Base-by-base conservation (phyloP, 1,140 invertebrate species). In the Aporrectodea caliginosa region DNA sequence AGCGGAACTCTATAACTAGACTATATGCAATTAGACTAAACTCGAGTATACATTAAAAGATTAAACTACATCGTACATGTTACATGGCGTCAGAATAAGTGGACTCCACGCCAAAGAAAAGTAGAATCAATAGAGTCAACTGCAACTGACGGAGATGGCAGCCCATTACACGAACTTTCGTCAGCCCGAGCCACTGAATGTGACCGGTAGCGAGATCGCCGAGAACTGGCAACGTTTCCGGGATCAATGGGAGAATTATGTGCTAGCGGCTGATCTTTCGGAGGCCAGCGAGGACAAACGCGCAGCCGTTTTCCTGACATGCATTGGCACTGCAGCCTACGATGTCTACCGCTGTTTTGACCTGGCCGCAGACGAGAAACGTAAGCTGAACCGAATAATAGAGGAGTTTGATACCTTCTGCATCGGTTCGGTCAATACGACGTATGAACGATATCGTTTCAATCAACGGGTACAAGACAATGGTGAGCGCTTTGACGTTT, bases 401-500 rank as follows among this genome's bases (percentile, higher is more conserved):
- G 27, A 6, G 27, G 31, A 6, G n/a, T 29, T 72, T 27, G 71
- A 72, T 2, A 2, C 6, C 27, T 14, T 12, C 27, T 29, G n/a
- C 31, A 27, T 29, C 6, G 71, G 71, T 75, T 68, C 74, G n/a
- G 31, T 70, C 29, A 78, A 73, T 73, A 29, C 74, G 30, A 73
- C 30, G 16, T 78, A 72, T 78, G 77, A 78, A 72, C n/a, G 69
- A 33, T 78, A 78, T 33, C 16, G 22, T 16, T 78, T 78, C 33
- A 73, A 78, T 34, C 22, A 27, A 16, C n/a, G 77, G 32, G 34
- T 31, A 22, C 77, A 78, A 34, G 31, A 33, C 16, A 35, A 70
- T 27, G 77, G 69, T 16, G 77, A 78, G 72, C 72, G 22, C 0
- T 32, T 78, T 33, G 69, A 78, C 0, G 29, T 31, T 31, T 78